Conservation (phyloP, 2,797 vertebrate genomes). For the Phrynocephalus guinanensis region DNA sequence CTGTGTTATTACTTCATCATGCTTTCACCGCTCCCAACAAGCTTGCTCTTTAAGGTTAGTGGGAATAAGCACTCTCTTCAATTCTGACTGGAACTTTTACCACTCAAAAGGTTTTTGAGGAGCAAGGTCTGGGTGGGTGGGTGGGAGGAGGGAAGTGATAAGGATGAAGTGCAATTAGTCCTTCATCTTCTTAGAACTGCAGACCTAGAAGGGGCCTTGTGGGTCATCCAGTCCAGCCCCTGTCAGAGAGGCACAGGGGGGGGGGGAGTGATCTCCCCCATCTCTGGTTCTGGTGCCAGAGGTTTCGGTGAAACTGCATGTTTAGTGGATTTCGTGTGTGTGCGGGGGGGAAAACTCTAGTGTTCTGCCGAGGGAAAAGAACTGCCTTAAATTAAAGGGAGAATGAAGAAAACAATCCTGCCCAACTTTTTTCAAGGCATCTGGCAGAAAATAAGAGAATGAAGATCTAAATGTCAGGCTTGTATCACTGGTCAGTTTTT, state of each 20-base stretch:
- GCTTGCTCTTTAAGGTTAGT: not conserved
- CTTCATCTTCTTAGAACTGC: constrained; percentile 21
- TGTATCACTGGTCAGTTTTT: constrained; percentile 49
- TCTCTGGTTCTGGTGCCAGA: too few species aligned
- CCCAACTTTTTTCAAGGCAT: constrained; percentile 63
- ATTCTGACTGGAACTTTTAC: rapidly evolving
- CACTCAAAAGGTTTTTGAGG: rapidly evolving
- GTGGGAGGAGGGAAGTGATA: constrained; percentile 32
- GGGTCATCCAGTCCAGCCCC: too few species aligned
- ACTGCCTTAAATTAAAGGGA: constrained; percentile 57
- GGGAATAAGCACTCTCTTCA: not conserved
- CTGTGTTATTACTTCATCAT: not conserved
- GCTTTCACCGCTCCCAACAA: not conserved
- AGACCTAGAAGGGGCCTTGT: too few species aligned
- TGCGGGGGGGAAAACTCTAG: constrained; percentile 43
- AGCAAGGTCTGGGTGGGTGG: not conserved
- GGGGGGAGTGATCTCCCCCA: too few species aligned
- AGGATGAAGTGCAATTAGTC: constrained; percentile 65
- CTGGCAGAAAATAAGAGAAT: constrained; percentile 54
- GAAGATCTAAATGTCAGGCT: constrained; percentile 55
- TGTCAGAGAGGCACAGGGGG: too few species aligned
- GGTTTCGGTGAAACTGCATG: constrained; percentile 50
- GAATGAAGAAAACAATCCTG: constrained; percentile 60
- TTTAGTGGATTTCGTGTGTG: constrained; percentile 52
- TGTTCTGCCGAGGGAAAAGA: constrained; percentile 58